Base-by-base conservation (phyloP, 2,888 invertebrate genomes). In the Nomada hirtipes region DNA sequence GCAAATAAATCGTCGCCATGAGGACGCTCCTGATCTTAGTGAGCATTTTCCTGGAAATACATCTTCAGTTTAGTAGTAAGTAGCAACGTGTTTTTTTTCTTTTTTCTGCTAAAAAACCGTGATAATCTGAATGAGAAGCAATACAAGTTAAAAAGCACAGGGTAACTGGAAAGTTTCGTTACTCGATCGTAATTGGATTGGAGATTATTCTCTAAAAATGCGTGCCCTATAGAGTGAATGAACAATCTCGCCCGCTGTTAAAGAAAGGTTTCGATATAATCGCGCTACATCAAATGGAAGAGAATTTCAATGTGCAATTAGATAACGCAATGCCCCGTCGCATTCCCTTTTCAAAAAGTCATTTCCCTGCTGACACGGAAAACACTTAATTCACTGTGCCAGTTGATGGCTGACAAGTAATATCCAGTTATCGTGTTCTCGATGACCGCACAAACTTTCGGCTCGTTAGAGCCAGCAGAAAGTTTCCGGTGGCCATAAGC, bases 401-500 rank as follows among this genome's bases (percentile, higher is more conserved):
- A 72, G 83, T 76, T 79, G 84, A 89, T 88, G 85, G 83, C 86
- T 86, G 90, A 90, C 90, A 90, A 89, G 90, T 90, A 92, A 92
- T 92, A 91, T 92, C 92, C 92, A 90, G 88, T 88, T 89, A 91
- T 92, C 91, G 89, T 88, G 88, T 85, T 87, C 70, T 80, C 53
- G 71, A 74, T 86, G 85, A 88, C 83, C 80, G 67, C 74, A 60
- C 61, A 79, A 90, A 90, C 83, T 90, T 90, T 89, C 70, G 81
- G 83, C 89, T 90, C 85, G 89, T 91, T 90, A 90, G 76, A 69
- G 70, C 44, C 53, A 64, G 20, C 50, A 26, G 50, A 79, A 85
- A 86, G 74, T 82, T 87, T 73, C 75, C 53, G 29, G 64, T 61
- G 36, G 15, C 55, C 59, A 4, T 60, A 65, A 79, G 67, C 36